These are phyloP conservation scores for Limnephilus rhombicus DNA, from an alignment of 2,888 invertebrate species.

Conservation along the genomic window DNA sequence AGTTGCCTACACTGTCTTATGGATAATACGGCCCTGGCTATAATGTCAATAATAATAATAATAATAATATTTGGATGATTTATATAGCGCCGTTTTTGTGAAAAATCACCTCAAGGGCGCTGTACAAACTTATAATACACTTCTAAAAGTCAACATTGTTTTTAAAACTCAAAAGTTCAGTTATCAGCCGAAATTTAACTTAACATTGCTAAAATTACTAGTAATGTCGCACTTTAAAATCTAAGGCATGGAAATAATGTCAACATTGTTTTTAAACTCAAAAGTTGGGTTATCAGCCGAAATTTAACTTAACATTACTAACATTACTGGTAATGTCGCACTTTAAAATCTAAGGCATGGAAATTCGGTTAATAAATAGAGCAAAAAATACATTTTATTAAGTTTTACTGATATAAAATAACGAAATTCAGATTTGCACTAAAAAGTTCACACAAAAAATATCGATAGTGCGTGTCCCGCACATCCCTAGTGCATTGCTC, in stretches of 20 bases:
- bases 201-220: too few species aligned
- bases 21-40: too few species aligned
- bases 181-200: background rate
- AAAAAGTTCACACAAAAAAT: background rate
- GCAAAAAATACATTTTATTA: background rate
- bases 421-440: background rate
- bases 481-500: conserved; percentile 37
- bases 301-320: background rate
- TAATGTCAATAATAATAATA: too few species aligned
- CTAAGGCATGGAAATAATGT: too few species aligned
- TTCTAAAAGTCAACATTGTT: too few species aligned
- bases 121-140: too few species aligned
- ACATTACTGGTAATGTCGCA: too few species aligned
- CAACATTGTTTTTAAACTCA: background rate
- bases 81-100: too few species aligned
- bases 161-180: background rate
- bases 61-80: too few species aligned
- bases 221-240: background rate
- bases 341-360: background rate
- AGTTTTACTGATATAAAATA: background rate
- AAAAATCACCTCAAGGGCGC: too few species aligned
- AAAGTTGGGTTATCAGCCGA: background rate
- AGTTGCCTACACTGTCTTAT: too few species aligned
- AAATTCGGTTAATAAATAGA: background rate
- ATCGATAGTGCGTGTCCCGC: background rate